Conservation (phyloP, 2,113 vertebrate genomes). For the Varanus salvator region DNA sequence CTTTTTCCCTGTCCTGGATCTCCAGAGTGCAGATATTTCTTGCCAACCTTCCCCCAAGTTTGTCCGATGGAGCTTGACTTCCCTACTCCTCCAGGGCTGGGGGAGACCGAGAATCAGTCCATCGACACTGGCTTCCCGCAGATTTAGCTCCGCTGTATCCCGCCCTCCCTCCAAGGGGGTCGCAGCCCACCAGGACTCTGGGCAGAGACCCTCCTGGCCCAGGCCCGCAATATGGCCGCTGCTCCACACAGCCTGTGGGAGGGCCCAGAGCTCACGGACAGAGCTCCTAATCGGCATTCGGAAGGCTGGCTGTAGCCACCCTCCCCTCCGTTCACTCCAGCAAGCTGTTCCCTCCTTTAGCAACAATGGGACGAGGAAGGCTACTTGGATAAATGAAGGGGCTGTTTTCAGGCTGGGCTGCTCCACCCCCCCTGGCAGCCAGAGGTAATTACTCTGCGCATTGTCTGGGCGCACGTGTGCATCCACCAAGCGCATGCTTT, state of each 20-base stretch:
- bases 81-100: not conserved
- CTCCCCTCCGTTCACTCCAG: accelerated
- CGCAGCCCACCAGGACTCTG: not conserved
- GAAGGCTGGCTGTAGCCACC: not conserved
- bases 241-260: not conserved
- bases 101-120: not conserved
- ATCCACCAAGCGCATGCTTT: not conserved
- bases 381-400: not conserved
- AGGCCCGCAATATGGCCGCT: not conserved
- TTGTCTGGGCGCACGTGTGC: not conserved
- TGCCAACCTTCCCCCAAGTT: not conserved
- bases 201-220: not conserved
- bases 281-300: not conserved
- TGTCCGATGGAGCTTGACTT: not conserved
- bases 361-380: not conserved
- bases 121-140: not conserved
- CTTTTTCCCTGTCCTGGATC: accelerated
- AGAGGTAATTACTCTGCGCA: not conserved
- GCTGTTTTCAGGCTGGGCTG: accelerated
- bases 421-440: not conserved
- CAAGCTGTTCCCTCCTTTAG: accelerated
- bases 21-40: not conserved
- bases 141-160: not conserved
- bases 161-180: not conserved
- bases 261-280: not conserved